Percentiles rank a stretch among this genome's conserved stretches.
These are phyloP conservation scores for Eristalinus sepulchralis DNA, from an alignment of 2,888 invertebrate species.

Conservation along the genomic window DNA sequence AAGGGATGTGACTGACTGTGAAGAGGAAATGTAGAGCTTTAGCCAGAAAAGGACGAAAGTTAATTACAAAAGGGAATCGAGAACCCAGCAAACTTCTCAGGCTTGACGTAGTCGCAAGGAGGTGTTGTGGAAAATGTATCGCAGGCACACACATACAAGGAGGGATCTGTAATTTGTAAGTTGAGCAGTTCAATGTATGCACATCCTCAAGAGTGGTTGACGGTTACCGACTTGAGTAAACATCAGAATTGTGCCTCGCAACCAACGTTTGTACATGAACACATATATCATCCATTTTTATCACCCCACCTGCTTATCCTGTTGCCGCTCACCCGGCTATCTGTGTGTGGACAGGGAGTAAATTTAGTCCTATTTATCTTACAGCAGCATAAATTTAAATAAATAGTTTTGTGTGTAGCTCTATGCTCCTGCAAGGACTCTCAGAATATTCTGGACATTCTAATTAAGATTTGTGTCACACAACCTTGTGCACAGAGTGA, in stretches of 20 bases:
- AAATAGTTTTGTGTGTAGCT: slow-evolving; percentile 59
- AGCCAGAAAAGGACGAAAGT: slow-evolving; percentile 44
- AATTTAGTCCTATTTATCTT: slow-evolving; percentile 53
- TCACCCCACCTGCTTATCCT: not conserved
- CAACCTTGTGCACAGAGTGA: not conserved
- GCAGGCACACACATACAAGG: not conserved
- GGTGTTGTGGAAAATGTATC: slow-evolving; percentile 7
- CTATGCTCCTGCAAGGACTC: slow-evolving; percentile 56
- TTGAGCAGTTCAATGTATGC: slow-evolving; percentile 54
- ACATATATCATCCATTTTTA: not conserved
- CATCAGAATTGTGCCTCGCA: slow-evolving; percentile 35
- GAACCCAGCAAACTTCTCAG: slow-evolving; percentile 25
- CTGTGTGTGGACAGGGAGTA: not conserved
- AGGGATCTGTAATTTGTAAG: slow-evolving; percentile 48
- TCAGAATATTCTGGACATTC: slow-evolving; percentile 71
- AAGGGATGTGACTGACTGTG: too few relatives aligned
- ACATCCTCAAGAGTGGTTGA: slow-evolving; percentile 62
- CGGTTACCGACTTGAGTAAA: slow-evolving; percentile 57
- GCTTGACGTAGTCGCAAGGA: slow-evolving; percentile 4
- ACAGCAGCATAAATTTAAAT: slow-evolving; percentile 65
- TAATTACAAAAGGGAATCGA: slow-evolving; percentile 64
- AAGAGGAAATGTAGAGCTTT: not conserved
- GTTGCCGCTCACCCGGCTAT: not conserved
- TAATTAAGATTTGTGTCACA: slow-evolving; percentile 68
- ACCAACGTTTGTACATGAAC: slow-evolving; percentile 15